Conservation (phyloP, 2,797 vertebrate genomes). For the Characodon lateralis region DNA sequence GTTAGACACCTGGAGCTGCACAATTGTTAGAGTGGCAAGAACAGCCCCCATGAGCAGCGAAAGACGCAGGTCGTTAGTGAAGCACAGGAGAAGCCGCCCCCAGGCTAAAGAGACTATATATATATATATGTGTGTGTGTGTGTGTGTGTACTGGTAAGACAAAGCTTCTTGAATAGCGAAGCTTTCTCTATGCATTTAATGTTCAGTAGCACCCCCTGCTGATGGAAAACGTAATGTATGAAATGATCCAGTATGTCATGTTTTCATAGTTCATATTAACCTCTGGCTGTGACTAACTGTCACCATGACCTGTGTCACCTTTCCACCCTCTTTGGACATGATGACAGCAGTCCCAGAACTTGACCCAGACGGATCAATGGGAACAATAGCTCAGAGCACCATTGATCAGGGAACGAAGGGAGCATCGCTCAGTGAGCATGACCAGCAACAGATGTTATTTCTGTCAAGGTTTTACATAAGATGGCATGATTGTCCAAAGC, state of each 20-base stretch:
- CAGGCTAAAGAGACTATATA: no score
- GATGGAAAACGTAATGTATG: not conserved
- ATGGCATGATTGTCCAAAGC: constrained; percentile 19
- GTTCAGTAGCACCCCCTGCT: not conserved
- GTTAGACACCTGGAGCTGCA: no score
- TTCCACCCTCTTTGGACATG: constrained; percentile 51
- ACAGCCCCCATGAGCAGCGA: no score
- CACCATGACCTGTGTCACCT: constrained; percentile 56
- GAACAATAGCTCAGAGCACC: constrained; percentile 54
- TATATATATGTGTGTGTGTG: no score
- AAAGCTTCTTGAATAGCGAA: no score
- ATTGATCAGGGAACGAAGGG: constrained; percentile 71
- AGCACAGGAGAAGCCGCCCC: no score
- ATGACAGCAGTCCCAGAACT: constrained; percentile 39
- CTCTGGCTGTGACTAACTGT: constrained; percentile 58
- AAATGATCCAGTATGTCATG: constrained; percentile 34
- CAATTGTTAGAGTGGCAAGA: no score
- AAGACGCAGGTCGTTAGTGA: no score
- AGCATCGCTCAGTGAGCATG: constrained; percentile 40
- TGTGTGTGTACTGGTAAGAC: no score
- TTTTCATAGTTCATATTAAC: constrained; percentile 58
- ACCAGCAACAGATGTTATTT: constrained; percentile 49
- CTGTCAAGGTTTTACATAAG: constrained; percentile 42
- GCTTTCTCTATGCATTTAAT: not conserved
- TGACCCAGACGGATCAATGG: constrained; percentile 70